phyloP scores from a whole-genome alignment of 2,113 vertebrate genomes.

The Brachyistius frenatus region DNA sequence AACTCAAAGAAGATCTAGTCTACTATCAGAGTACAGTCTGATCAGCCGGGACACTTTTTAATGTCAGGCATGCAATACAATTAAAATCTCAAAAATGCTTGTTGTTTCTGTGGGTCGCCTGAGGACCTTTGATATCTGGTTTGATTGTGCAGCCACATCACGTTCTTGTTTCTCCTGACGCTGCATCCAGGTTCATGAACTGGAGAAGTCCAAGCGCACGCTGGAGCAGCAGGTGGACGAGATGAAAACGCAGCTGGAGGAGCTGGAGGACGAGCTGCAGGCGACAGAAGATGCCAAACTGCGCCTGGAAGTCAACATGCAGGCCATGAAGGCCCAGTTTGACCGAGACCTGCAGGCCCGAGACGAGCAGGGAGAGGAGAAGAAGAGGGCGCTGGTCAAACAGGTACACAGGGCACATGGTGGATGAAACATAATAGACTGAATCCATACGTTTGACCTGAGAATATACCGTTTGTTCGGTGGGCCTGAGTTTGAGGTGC shows the following conservation, averaged over 20 bases:
- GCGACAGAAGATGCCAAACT: slow-evolving; percentile 97
- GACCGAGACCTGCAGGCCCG: slow-evolving; percentile 92
- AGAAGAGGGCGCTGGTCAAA: slow-evolving; percentile 94
- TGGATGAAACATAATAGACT: too few relatives aligned
- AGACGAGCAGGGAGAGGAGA: slow-evolving; percentile 97
- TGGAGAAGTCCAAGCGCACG: slow-evolving; percentile 97
- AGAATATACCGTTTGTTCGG: background rate
- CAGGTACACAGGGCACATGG: slow-evolving; percentile 82
- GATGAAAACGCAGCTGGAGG: slow-evolving; percentile 97
- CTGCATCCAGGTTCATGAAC: slow-evolving; percentile 90
- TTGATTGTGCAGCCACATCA: background rate
- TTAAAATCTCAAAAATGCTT: too few relatives aligned
- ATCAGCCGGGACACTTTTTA: too few relatives aligned
- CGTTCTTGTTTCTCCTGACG: background rate
- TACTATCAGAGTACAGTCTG: background rate
- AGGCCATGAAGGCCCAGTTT: slow-evolving; percentile 98
- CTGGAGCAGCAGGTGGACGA: slow-evolving; percentile 98
- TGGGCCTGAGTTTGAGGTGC: too few relatives aligned
- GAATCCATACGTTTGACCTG: too few relatives aligned
- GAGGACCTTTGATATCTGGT: too few relatives aligned
- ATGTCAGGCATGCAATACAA: too few relatives aligned
- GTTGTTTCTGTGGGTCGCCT: too few relatives aligned
- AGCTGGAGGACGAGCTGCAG: slow-evolving; percentile 97
- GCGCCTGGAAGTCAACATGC: slow-evolving; percentile 98
- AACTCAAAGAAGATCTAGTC: background rate